phyloP scores from a whole-genome alignment of 2,797 vertebrate genomes.

The Perodicticus potto region DNA sequence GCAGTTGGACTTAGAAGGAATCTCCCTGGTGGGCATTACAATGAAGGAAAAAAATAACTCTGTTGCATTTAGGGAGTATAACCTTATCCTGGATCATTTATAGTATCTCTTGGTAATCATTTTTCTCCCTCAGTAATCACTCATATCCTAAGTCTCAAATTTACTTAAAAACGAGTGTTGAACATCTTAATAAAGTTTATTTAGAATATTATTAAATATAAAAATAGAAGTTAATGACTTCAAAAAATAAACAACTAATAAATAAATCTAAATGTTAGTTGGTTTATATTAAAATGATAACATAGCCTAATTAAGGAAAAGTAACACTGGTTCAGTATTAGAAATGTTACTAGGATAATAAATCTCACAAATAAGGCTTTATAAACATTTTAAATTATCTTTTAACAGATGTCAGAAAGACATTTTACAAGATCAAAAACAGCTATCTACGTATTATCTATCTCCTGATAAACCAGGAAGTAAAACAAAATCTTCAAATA shows the following conservation, averaged over 20 bases:
- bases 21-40: neutral
- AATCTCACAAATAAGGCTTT: neutral
- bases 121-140: neutral
- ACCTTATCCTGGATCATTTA: conserved; percentile 1
- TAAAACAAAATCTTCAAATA: neutral
- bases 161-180: neutral
- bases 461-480: neutral
- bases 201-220: conserved; percentile 20
- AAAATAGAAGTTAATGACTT: neutral
- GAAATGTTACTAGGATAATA: neutral
- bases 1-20: neutral
- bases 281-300: neutral
- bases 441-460: neutral
- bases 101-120: neutral
- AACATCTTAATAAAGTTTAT: conserved; percentile 18
- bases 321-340: neutral
- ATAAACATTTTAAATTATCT: neutral
- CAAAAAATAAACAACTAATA: conserved; percentile 38
- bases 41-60: neutral
- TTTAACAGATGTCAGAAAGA: neutral
- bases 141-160: neutral
- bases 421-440: neutral
- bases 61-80: neutral
- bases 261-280: neutral
- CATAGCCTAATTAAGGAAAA: neutral